Evolutionary conservation across 2,797 vertebrate genomes (phyloP), one percentile per base, ranked within the genome.

Genomic region (Phaenicophaeus curvirostris): DNA sequence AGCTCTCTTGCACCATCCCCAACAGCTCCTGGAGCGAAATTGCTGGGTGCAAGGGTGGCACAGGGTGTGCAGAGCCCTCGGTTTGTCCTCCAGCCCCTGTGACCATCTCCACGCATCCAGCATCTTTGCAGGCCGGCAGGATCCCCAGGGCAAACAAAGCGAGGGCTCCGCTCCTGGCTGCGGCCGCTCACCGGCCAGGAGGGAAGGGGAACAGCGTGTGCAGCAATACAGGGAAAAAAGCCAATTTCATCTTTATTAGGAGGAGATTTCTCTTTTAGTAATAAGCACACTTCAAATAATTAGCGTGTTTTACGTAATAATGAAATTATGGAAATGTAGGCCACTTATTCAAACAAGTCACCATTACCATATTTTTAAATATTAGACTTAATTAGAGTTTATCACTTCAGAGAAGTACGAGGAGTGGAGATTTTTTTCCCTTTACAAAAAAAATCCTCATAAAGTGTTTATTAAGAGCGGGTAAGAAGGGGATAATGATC

Each of bases 391-490:
- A 99, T 99, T 99, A 99, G 99, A 98, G 99, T 98, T 99, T 98
- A 99, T 98, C 98, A 98, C 98, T 98, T 98, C 96, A 98, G 98
- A 98, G 98, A 98, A 98, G 98, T 98, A 98, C 97, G 97, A 97
- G 96, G 96, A 98, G 98, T 98, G 97, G 98, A 98, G 98, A 98
- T 98, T 98, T 98, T 98, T 93, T 95, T 96, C 95, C 95, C 97
- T 97, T 97, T 88, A 84, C 98, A 96, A 91, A 98, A 98, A 98
- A 99, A 99, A 98, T 98, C 98, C 99, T 99, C 99, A 99, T 99
- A 99, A 99, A 99, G 98, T 99, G 98, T 99, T 99, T 99, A 99
- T 99, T 99, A 99, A 99, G 99, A 99, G 98, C 95, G 98, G 98
- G 98, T 99, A 98, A 99, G 99, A 99, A 99, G 98, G 97, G 98